Percentiles rank a stretch among this genome's conserved stretches.
Conservation (phyloP, 2,113 vertebrate genomes). For the Lathamus discolor region DNA sequence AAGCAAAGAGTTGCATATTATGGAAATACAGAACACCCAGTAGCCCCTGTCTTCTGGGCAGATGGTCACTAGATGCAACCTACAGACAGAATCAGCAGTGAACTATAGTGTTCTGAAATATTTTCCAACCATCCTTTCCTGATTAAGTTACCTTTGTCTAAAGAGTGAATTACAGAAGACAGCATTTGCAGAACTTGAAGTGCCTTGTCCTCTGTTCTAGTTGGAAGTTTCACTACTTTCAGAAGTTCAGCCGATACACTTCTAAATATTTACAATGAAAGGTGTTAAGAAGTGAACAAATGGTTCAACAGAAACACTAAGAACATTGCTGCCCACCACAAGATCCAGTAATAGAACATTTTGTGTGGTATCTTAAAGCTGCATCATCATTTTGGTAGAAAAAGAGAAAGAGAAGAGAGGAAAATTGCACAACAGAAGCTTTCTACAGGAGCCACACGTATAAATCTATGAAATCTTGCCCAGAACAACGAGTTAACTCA, state of each 20-base stretch:
- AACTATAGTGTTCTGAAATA: not conserved
- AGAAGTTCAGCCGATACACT: not conserved
- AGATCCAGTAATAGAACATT: not conserved
- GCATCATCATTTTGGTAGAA: not conserved
- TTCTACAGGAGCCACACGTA: not conserved
- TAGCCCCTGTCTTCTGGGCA: fast-evolving
- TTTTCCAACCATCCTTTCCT: not conserved
- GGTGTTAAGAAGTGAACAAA: not conserved
- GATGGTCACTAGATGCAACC: not conserved
- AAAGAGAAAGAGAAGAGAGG: not conserved
- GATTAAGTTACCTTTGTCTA: not conserved
- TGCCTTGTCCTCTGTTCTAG: not conserved
- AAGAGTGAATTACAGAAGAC: not conserved
- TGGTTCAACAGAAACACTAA: not conserved
- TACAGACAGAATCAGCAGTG: not conserved
- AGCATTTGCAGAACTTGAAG: not conserved
- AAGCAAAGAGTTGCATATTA: not conserved
- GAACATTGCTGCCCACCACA: not conserved
- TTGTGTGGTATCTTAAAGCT: not conserved
- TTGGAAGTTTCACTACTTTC: not conserved
- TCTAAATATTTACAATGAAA: not conserved
- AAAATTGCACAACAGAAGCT: not conserved
- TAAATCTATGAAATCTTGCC: not conserved
- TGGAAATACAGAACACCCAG: not conserved
- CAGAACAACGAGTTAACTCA: not conserved